phyloP scores from a whole-genome alignment of 2,797 vertebrate species.

The Siniperca scherzeri region DNA sequence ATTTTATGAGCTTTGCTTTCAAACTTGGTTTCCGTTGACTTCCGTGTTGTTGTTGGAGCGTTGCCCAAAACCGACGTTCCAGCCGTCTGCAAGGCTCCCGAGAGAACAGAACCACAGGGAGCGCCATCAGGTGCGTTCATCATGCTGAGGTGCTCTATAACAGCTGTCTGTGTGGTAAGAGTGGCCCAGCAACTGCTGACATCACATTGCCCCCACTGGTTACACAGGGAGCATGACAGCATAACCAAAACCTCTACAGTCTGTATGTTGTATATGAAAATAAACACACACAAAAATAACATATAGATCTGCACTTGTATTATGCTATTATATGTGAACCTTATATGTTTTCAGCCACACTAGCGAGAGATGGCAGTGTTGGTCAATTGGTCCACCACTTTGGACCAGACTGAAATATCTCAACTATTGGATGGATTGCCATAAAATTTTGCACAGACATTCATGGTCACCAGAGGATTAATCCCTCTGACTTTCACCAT shows the following conservation, averaged over 20 bases:
- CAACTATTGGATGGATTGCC: not conserved
- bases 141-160: conserved; percentile 33
- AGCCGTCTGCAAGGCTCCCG: conserved; percentile 56
- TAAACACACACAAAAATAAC: conserved; percentile 11
- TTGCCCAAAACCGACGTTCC: conserved; percentile 56
- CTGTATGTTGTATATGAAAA: not conserved
- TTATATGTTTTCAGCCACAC: not conserved
- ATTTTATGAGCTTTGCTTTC: conserved; percentile 76
- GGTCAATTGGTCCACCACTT: not conserved
- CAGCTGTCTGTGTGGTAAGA: conserved; percentile 73
- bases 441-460: not conserved
- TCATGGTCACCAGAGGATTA: conserved; percentile 1
- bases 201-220: conserved; percentile 28
- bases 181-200: conserved; percentile 57
- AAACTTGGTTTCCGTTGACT: conserved; percentile 71
- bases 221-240: conserved; percentile 32
- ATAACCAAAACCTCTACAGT: not conserved
- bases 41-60: conserved; percentile 73
- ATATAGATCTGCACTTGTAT: not conserved
- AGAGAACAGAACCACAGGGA: conserved; percentile 49
- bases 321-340: not conserved
- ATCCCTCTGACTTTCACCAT: not conserved
- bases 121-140: conserved; percentile 69
- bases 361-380: not conserved
- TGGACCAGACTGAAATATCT: not conserved